Evolutionary conservation across 2,113 vertebrate genomes (phyloP), one percentile per base, ranked within the genome.

Genomic region (Plecturocebus donacophilus): DNA sequence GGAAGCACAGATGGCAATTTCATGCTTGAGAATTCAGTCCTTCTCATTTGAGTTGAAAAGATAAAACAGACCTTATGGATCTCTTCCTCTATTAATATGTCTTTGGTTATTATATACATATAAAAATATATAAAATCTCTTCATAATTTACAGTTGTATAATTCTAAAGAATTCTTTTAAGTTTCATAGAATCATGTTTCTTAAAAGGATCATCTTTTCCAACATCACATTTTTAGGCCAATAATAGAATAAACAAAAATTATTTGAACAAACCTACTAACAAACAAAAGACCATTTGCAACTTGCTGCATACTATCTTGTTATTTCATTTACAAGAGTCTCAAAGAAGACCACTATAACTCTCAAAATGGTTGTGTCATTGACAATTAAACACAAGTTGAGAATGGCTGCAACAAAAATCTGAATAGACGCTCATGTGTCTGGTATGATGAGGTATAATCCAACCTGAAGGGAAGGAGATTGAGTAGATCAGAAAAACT

Each of bases 1-100:
- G 32, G 32, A 82, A 88, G 77, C 77, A 94, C 96, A 97, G 96
- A 97, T 97, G 94, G 94, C 52, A 80, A 92, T 95, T 97, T 96
- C 96, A 96, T 94, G 88, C 88, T 94, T 96, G 82, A 95, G 76
- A 71, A 89, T 97, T 81, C 77, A 95, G 52, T 80, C 66, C 58
- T 90, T 96, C 89, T 95, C 84, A 90, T 94, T 93, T 58, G 89
- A 94, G 77, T 91, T 93, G 85, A 92, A 96, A 91, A 83, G 90
- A 90, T 90, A 95, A 89, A 95, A 94, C 40, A 83, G 85, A 88
- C 66, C 94, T 96, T 83, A 94, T 54, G 61, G 68, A 54, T 95
- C 56, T 95, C 75, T 84, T 90, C 93, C 68, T 90, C 58, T 91
- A 89, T 71, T 61, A 64, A 5, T 92, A 81, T 94, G 77, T 88